Evolutionary conservation across 1,140 invertebrate species (phyloP).

Genomic region (Ruditapes philippinarum): DNA sequence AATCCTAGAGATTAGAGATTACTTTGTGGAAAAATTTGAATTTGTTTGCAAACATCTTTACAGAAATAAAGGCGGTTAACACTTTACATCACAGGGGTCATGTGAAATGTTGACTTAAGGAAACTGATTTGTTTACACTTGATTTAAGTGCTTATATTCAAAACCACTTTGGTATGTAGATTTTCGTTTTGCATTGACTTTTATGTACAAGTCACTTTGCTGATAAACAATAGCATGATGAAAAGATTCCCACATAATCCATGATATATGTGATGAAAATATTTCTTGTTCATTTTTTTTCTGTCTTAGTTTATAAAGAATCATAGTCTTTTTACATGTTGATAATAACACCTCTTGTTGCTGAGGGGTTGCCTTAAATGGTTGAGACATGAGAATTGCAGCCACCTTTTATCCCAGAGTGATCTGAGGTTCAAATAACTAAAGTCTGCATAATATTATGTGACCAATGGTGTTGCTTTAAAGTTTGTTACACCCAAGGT

Average conservation of each 20-base stretch:
- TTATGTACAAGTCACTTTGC: neutral
- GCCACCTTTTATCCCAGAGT: no score
- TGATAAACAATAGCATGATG: neutral
- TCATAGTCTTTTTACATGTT: no score
- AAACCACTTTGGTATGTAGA: slow-evolving; percentile 23
- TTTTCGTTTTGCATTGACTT: neutral
- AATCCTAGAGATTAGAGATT: slow-evolving; percentile 8
- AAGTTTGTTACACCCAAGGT: no score
- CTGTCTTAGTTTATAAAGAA: no score
- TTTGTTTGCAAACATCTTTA: slow-evolving; percentile 37
- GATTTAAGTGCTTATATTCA: slow-evolving; percentile 13
- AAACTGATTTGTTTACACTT: slow-evolving; percentile 34
- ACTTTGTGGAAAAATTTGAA: neutral
- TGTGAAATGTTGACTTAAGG: slow-evolving; percentile 27
- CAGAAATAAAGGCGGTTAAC: slow-evolving; percentile 22
- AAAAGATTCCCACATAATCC: neutral
- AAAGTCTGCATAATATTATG: no score
- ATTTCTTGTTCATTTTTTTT: no score
- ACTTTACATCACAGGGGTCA: slow-evolving; percentile 32
- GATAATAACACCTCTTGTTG: no score
- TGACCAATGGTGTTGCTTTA: no score
- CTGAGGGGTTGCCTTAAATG: no score
- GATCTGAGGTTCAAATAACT: no score
- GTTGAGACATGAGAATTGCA: no score
- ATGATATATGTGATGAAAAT: neutral